Base-by-base conservation (phyloP, 2,113 vertebrate genomes). In the Corydoras sp. region DNA sequence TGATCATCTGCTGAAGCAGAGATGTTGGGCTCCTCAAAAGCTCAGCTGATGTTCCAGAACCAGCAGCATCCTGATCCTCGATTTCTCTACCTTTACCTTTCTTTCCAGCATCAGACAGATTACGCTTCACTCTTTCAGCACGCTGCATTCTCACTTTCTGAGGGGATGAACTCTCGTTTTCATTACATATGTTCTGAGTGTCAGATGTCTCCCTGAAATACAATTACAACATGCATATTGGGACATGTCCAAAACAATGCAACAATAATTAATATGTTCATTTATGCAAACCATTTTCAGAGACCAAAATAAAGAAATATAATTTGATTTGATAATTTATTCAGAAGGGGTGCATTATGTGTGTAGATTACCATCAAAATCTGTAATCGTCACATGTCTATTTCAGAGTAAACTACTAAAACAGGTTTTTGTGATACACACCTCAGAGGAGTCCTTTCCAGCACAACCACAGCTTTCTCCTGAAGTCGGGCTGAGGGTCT, bases 361-460 rank as follows among this genome's bases (percentile, higher is more conserved):
- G n/a, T n/a, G n/a, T n/a, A n/a, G n/a, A n/a, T n/a, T n/a, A n/a
- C n/a, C n/a, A 24, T 24, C 18, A 24, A 24, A 24, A 5, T 43
- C 35, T 43, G 35, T 43, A 43, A 43, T 43, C 4, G 7, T 43
- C 51, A 9, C 5, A 53, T 53, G 5, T 53, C 51, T 10, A 53
- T 12, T 53, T 12, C 10, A 53, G 3, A 53, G 10, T 10, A 24
- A 24, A 24, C 18, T 24, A 24, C 18, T 24, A 24, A 24, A 24
- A 24, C 18, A 24, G 18, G 1, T 24, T 24, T 53, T 12, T 10
- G 5, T 53, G 54, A 56, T 7, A n/a, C n/a, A n/a, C 54, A 76
- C 75, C 75, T 72, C 50, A 64, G 69, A 31, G 69, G 75, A 63
- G 69, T 72, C 56, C 59, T 62, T 32, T 76, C 69, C 24, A 76